Base-by-base conservation (phyloP, 2,888 invertebrate species). In the Gari tellinella region DNA sequence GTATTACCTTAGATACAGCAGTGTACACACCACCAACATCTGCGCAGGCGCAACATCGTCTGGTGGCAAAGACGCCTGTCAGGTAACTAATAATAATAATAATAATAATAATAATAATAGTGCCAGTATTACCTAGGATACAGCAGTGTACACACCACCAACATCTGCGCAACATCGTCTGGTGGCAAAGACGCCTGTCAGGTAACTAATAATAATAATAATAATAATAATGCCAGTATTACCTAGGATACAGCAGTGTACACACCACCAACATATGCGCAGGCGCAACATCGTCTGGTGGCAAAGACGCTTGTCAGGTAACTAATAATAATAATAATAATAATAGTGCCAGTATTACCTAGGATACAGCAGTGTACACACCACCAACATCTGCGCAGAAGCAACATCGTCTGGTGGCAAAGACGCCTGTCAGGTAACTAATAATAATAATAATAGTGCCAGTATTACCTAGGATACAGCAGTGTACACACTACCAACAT, bases 101-200 rank as follows among this genome's bases (percentile, higher is more conserved):
- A n/a, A n/a, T n/a, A n/a, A n/a, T n/a, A n/a, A n/a, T n/a, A n/a
- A n/a, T n/a, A n/a, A n/a, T n/a, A 51, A 25, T 45, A 70, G 51
- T 85, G 85, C 58, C 40, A 62, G 3, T 84, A 83, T 51, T 80
- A 79, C 46, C 62, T 82, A 0, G 80, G 79, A 15, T 62, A 66
- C 38, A 43, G 55, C 37, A 68, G 46, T 25, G 69, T 85, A 14
- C 75, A 76, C 49, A 40, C 64, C n/a, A 49, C 70, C 19, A 84
- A 85, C 43, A 58, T 85, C 48, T 85, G 85, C 43, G 85, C 68
- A 14, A 76, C 69, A 8, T 57, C 60, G 12, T 48, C 66, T 10
- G 85, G 85, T n/a, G 85, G 85, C 3, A 74, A 77, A 51, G 85
- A 85, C 46, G 82, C 85, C n/a, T 85, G 85, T 56, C 85, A 85